phyloP scores from a whole-genome alignment of 2,113 vertebrate species.

The Elaphurus davidianus region DNA sequence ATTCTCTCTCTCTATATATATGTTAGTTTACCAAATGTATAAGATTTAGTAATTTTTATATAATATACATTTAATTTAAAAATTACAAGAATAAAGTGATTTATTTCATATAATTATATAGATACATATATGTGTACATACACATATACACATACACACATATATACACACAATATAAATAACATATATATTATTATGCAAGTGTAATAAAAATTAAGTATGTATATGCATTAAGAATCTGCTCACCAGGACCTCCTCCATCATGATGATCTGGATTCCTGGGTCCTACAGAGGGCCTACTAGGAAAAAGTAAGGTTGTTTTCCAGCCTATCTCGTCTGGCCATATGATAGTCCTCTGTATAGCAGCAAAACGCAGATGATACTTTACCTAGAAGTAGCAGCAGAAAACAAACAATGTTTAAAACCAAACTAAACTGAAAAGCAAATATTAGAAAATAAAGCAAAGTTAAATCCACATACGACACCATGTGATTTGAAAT shows the following conservation, averaged over 20 bases:
- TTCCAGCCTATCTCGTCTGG: not conserved
- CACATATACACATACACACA: too few species aligned
- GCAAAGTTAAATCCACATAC: not conserved
- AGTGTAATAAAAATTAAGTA: not conserved
- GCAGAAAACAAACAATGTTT: slow-evolving; percentile 6
- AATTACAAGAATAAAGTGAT: not conserved
- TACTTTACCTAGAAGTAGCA: slow-evolving; percentile 86
- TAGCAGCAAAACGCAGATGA: slow-evolving; percentile 90
- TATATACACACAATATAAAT: not conserved
- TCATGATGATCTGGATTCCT: not conserved
- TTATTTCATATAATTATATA: not conserved
- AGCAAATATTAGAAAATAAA: slow-evolving; percentile 28
- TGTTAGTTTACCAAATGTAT: not conserved
- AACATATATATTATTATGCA: not conserved
- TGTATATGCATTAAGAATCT: not conserved
- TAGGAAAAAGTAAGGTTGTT: slow-evolving; percentile 45
- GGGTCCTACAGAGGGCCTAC: not conserved
- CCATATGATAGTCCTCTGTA: slow-evolving; percentile 82
- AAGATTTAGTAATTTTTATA: not conserved
- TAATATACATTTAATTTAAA: not conserved
- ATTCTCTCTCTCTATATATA: not conserved
- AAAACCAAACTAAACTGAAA: not conserved
- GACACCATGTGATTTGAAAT: not conserved
- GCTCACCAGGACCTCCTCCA: slow-evolving; percentile 65
- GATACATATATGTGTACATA: not conserved